These are phyloP conservation scores for Brachymystax lenok DNA, from an alignment of 2,797 vertebrate genomes.

Conservation along the genomic window DNA sequence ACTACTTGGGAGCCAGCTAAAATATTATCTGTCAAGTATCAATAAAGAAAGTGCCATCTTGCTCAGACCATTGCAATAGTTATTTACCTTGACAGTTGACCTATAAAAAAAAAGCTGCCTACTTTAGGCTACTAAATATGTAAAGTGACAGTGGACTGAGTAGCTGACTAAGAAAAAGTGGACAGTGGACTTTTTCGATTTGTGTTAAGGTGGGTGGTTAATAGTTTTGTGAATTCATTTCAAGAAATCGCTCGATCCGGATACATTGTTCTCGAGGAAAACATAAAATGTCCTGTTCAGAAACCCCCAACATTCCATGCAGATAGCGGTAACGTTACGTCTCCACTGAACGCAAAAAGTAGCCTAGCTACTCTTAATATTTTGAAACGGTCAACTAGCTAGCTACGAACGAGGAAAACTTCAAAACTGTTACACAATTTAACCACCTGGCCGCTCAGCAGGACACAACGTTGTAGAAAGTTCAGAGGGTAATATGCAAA, in stretches of 20 bases:
- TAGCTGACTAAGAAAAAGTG: too few relatives aligned
- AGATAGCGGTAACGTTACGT: background rate
- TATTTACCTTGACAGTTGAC: too few relatives aligned
- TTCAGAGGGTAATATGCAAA: background rate
- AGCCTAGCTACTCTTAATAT: background rate
- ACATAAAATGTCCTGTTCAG: constrained; percentile 27
- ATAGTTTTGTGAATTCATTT: background rate
- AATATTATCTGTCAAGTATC: background rate
- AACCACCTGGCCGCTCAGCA: background rate
- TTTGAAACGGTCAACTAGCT: background rate
- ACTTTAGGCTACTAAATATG: background rate
- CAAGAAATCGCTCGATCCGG: background rate
- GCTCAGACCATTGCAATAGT: background rate
- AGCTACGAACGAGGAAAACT: background rate
- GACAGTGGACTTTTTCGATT: too few relatives aligned
- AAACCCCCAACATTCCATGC: background rate
- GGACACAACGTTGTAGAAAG: background rate
- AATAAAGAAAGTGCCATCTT: background rate
- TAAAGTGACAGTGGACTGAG: too few relatives aligned
- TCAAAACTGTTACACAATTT: background rate
- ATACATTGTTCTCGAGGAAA: constrained; percentile 30
- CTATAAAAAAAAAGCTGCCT: background rate
- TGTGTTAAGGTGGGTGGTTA: too few relatives aligned
- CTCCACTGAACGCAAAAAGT: background rate
- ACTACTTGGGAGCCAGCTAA: background rate